Percentiles rank a stretch among this genome's conserved stretches.
phyloP scores from a whole-genome alignment of 2,888 invertebrate genomes.

The Augochlorella aurata region DNA sequence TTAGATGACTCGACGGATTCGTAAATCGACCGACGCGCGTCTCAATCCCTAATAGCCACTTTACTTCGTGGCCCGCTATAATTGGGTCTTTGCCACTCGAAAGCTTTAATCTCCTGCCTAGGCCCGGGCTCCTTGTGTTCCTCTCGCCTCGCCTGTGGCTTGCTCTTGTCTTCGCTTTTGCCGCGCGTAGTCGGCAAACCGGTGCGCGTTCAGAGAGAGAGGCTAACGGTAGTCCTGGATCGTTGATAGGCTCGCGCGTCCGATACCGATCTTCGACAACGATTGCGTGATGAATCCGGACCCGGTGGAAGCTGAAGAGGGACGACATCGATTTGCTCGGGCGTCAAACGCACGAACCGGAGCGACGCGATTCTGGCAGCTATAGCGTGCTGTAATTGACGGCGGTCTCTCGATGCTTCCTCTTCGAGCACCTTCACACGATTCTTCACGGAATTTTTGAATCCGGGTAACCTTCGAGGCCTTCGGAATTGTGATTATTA shows the following conservation, averaged over 20 bases:
- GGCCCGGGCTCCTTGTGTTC: constrained; percentile 34
- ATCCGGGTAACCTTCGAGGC: neutral
- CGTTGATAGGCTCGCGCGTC: constrained; percentile 48
- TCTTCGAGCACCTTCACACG: neutral
- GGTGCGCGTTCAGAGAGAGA: constrained; percentile 27
- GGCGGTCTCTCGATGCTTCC: neutral
- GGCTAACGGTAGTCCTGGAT: constrained; percentile 73
- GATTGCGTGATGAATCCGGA: constrained; percentile 50
- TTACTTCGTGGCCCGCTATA: constrained; percentile 67
- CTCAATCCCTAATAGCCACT: constrained; percentile 66
- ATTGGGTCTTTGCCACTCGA: constrained; percentile 61
- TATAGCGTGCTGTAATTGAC: constrained; percentile 1
- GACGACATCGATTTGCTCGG: constrained; percentile 24
- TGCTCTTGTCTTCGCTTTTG: no score
- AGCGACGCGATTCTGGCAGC: neutral
- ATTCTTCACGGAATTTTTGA: constrained; percentile 1
- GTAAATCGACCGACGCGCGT: constrained; percentile 63
- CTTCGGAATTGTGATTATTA: neutral
- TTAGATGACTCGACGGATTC: constrained; percentile 64
- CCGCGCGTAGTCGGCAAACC: no score
- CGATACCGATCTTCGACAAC: constrained; percentile 65
- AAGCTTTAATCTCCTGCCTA: constrained; percentile 36
- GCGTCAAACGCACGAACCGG: constrained; percentile 1
- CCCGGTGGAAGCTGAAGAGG: constrained; percentile 27
- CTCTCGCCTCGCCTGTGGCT: constrained; percentile 33